Evolutionary conservation across 2,797 vertebrate species (phyloP).

Genomic region (Neomorphus geoffroyi): DNA sequence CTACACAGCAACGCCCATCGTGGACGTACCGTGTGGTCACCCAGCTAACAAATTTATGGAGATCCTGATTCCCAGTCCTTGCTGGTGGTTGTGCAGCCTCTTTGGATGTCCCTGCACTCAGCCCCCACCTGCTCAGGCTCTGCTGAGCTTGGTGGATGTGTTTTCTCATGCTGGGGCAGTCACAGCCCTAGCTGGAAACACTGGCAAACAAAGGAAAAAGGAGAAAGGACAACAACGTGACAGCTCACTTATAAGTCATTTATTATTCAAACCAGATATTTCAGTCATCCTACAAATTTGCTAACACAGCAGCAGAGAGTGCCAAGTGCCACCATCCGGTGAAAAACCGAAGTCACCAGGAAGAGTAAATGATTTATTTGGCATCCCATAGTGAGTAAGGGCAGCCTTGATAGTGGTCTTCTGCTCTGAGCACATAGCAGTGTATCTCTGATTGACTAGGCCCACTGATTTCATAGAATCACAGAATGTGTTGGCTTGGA

Average conservation of each 20-base stretch:
- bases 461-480: too few species aligned
- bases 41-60: accelerated
- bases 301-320: background rate
- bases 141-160: background rate
- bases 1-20: accelerated
- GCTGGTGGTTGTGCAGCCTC: background rate
- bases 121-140: background rate
- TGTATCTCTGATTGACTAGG: background rate
- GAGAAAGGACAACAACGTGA: accelerated
- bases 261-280: background rate
- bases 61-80: background rate
- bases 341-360: accelerated
- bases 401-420: accelerated
- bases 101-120: background rate
- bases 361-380: background rate
- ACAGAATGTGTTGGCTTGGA: too few species aligned
- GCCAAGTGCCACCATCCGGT: background rate
- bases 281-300: background rate
- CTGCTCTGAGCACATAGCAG: accelerated
- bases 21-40: accelerated
- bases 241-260: background rate
- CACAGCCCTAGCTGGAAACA: background rate
- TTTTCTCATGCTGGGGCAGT: background rate
- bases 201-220: background rate
- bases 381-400: background rate